Base-by-base conservation (phyloP, 2,888 invertebrate species). In the Isotomurus palustris region DNA sequence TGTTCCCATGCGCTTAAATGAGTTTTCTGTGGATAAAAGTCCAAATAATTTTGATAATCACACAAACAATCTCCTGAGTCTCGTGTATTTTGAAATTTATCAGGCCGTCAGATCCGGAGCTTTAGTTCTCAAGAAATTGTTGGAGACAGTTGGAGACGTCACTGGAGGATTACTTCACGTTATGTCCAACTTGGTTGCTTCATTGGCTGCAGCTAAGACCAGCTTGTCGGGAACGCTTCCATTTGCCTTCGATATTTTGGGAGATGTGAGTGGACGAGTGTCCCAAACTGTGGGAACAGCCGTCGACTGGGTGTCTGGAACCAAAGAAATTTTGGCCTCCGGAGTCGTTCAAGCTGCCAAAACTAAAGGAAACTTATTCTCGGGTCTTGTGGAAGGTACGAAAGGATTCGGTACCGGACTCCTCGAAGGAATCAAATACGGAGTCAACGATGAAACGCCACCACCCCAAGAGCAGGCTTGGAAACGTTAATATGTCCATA, bases 331-430 rank as follows among this genome's bases (percentile, higher is more conserved):
- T 29, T 61, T 71, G 50, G 66, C 69, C 14, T 62, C 67, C 6
- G 71, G 71, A 56, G 66, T 71, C 40, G 67, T 71, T 57, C 69
- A 69, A 61, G 71, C 71, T 32, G 71, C 71, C 58, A 69, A 69
- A 60, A 71, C 71, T 29, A 69, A 68, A 45, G 68, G 69, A 10
- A 71, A 71, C 57, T 59, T 71, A 24, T 69, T 71, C 66, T 68
- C 69, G 43, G 71, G 71, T 45, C 60, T 71, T 24, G 69, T 71
- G 6, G 71, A 71, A 44, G 71, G 71, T 32, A 67, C 69, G 24
- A 71, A 71, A 50, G 71, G 71, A 22, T 71, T 71, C 59, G 66
- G 67, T 29, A 71, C 68, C 43, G 71, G 71, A 40, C 62, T 71
- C 29, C 53, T 71, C 21, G 69, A 71, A 48, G 71, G 71, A 36